Percentiles rank a stretch among this genome's conserved stretches.
Conservation (phyloP, 1,140 invertebrate genomes). For the Drosophila santomea region DNA sequence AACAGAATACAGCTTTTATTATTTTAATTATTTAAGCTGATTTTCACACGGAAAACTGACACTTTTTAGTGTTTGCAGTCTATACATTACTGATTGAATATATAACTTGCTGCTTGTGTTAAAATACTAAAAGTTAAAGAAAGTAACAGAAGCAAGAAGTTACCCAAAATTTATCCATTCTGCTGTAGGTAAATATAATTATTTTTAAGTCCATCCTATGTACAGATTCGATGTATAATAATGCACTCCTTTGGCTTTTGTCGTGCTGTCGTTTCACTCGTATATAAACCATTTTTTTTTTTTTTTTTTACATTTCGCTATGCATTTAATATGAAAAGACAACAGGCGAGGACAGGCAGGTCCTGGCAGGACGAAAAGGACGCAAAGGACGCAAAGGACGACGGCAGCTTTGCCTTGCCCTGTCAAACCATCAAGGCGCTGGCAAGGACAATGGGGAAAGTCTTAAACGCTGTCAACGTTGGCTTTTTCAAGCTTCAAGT, state of each 20-base stretch:
- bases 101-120: neutral
- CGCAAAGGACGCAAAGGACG: neutral
- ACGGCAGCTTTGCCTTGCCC: constrained; percentile 50
- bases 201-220: constrained; percentile 17
- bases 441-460: constrained; percentile 78
- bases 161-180: too few relatives aligned
- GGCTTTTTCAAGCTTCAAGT: constrained; percentile 79
- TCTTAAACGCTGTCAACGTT: constrained; percentile 82
- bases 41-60: too few relatives aligned
- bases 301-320: constrained; percentile 54
- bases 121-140: neutral
- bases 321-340: constrained; percentile 82
- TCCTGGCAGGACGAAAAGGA: constrained; percentile 8
- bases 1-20: too few relatives aligned
- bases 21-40: neutral
- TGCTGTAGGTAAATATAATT: constrained; percentile 23
- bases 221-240: constrained; percentile 25
- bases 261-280: constrained; percentile 6
- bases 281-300: constrained; percentile 2
- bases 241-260: constrained; percentile 14
- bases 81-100: too few relatives aligned
- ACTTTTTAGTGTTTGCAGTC: too few relatives aligned
- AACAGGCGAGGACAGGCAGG: constrained; percentile 69
- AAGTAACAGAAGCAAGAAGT: neutral
- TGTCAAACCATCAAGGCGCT: constrained; percentile 61